These are phyloP conservation scores for Tragopan temminckii DNA, from an alignment of 2,797 vertebrate species.

Conservation along the genomic window DNA sequence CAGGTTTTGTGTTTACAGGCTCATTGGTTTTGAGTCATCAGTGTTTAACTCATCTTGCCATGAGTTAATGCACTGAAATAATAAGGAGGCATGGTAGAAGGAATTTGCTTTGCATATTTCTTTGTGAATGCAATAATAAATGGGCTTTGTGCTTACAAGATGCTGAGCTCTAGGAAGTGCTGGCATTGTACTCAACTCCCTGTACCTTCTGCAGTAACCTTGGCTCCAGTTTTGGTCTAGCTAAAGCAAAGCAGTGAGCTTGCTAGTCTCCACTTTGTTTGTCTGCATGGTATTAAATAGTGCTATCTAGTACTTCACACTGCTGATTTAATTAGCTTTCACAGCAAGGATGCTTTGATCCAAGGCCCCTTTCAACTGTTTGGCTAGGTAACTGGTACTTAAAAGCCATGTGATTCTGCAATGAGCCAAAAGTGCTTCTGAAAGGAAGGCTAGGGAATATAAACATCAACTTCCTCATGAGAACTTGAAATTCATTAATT, in stretches of 20 bases:
- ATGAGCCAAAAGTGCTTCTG: background rate
- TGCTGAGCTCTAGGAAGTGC: background rate
- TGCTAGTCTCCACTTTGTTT: background rate
- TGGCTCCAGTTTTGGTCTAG: background rate
- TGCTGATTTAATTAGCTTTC: constrained; percentile 9
- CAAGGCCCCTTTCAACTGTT: background rate
- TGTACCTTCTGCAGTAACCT: background rate
- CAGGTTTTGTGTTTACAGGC: background rate
- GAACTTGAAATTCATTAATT: background rate
- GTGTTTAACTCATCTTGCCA: constrained; percentile 14
- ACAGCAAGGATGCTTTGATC: background rate
- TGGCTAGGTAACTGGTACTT: background rate
- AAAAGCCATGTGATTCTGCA: background rate
- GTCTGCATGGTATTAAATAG: background rate
- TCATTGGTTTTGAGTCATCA: constrained; percentile 25
- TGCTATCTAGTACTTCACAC: background rate
- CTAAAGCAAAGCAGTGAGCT: background rate
- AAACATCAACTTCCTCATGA: background rate
- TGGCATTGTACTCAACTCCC: background rate
- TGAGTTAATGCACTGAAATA: constrained; percentile 1
- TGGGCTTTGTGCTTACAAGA: background rate
- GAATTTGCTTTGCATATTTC: background rate
- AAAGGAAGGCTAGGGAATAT: background rate
- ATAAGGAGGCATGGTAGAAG: constrained; percentile 6
- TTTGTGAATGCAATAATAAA: background rate